phyloP scores from a whole-genome alignment of 2,888 invertebrate species.

The Eumacrocentrus americanus region DNA sequence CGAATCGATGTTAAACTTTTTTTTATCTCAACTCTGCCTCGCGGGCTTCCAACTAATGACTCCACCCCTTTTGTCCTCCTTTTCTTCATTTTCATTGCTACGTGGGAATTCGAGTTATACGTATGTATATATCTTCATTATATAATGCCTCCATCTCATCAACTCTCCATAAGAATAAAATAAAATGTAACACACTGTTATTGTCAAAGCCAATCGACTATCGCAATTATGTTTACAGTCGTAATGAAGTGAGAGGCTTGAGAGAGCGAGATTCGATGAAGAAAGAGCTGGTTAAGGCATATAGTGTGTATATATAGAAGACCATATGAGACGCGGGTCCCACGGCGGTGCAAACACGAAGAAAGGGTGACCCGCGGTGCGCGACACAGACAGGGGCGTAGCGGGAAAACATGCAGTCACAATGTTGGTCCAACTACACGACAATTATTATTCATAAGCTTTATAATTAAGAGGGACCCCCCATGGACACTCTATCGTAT shows the following conservation, averaged over 20 bases:
- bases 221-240: too few relatives aligned
- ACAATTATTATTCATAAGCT: slow-evolving; percentile 61
- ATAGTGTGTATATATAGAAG: slow-evolving; percentile 9
- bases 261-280: background rate
- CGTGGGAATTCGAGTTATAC: too few relatives aligned
- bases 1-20: background rate
- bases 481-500: slow-evolving; percentile 35
- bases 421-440: slow-evolving; percentile 62
- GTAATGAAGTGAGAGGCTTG: background rate
- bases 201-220: too few relatives aligned
- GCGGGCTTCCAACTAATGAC: too few relatives aligned
- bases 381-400: slow-evolving; percentile 57
- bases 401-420: slow-evolving; percentile 60
- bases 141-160: too few relatives aligned
- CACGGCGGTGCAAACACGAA: slow-evolving; percentile 51
- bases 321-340: slow-evolving; percentile 41
- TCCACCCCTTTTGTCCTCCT: background rate
- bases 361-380: slow-evolving; percentile 53
- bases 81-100: too few relatives aligned
- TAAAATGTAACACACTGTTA: too few relatives aligned
- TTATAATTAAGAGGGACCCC: slow-evolving; percentile 58
- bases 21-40: background rate
- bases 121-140: too few relatives aligned
- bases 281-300: background rate
- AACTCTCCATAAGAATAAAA: too few relatives aligned